These are phyloP conservation scores for Nettapus auritus DNA, from an alignment of 2,113 vertebrate genomes.

Conservation along the genomic window DNA sequence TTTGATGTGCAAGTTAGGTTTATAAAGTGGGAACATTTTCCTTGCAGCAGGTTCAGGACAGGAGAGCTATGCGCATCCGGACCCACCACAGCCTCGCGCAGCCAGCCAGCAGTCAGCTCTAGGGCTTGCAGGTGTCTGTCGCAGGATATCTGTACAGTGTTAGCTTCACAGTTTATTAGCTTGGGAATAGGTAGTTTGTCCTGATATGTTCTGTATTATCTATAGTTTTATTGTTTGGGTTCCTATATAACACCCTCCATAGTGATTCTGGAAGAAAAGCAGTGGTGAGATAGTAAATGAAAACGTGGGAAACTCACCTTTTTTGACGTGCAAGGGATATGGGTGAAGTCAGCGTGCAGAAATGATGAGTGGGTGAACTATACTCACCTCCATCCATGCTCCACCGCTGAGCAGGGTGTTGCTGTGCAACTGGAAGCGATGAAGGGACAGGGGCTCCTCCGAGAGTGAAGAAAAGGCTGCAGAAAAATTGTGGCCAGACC, in stretches of 20 bases:
- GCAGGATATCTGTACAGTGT: neutral
- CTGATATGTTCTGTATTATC: neutral
- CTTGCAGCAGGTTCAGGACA: neutral
- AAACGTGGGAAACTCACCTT: neutral
- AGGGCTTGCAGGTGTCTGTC: neutral
- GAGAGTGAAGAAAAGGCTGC: neutral
- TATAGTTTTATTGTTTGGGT: neutral
- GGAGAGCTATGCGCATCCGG: neutral
- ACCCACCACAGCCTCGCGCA: neutral
- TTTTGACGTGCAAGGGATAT: neutral
- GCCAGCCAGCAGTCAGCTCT: neutral
- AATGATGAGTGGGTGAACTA: neutral
- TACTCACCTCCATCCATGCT: neutral
- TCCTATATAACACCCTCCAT: neutral
- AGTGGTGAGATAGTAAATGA: neutral
- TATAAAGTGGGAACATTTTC: neutral
- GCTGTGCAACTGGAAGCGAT: rapidly evolving
- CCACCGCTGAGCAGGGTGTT: neutral
- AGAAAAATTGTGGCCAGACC: neutral
- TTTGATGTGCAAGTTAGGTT: neutral
- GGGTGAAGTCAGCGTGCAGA: neutral
- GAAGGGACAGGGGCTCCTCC: neutral
- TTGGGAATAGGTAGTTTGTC: neutral
- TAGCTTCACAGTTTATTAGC: neutral
- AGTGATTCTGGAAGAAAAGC: neutral